Evolutionary conservation across 2,888 invertebrate species (phyloP).

Genomic region (Prenolepis imparis): DNA sequence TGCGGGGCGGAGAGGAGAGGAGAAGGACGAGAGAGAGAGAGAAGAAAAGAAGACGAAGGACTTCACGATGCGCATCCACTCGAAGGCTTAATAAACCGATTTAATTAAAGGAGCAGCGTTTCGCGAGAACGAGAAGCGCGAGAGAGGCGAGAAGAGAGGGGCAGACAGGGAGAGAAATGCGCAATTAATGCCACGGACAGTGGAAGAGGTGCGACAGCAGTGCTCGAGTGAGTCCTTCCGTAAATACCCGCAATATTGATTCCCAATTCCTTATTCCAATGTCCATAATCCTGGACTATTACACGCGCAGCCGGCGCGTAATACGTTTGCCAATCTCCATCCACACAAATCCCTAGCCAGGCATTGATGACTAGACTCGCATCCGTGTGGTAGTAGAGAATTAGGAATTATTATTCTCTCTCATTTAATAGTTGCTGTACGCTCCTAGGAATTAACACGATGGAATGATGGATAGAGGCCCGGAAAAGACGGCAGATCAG

Average conservation of each 20-base stretch:
- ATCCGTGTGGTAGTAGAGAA: slow-evolving; percentile 31
- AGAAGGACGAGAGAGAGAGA: background rate
- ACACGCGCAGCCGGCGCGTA: slow-evolving; percentile 63
- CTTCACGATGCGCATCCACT: slow-evolving; percentile 73
- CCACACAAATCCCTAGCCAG: slow-evolving; percentile 43
- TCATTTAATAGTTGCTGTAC: slow-evolving; percentile 52
- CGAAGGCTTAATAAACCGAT: slow-evolving; percentile 81
- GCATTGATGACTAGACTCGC: slow-evolving; percentile 43
- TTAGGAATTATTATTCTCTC: slow-evolving; percentile 60
- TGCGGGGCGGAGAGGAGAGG: background rate
- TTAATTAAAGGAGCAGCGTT: slow-evolving; percentile 80
- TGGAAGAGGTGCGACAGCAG: slow-evolving; percentile 69
- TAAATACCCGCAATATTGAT: slow-evolving; percentile 78
- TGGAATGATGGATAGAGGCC: slow-evolving; percentile 43
- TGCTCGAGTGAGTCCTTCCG: slow-evolving; percentile 73
- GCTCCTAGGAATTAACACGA: slow-evolving; percentile 51
- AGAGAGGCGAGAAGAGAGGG: background rate
- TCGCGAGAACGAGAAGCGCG: slow-evolving; percentile 62
- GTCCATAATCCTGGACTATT: slow-evolving; percentile 74
- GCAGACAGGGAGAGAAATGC: slow-evolving; percentile 51
- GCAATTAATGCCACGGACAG: slow-evolving; percentile 55
- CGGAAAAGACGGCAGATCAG: slow-evolving; percentile 44
- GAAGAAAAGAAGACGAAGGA: slow-evolving; percentile 58
- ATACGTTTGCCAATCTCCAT: slow-evolving; percentile 63
- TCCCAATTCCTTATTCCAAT: slow-evolving; percentile 76